Percentiles rank a stretch among this genome's conserved stretches.
These are phyloP conservation scores for Camptogramma bilineatum DNA, from an alignment of 2,888 invertebrate genomes.

Conservation along the genomic window DNA sequence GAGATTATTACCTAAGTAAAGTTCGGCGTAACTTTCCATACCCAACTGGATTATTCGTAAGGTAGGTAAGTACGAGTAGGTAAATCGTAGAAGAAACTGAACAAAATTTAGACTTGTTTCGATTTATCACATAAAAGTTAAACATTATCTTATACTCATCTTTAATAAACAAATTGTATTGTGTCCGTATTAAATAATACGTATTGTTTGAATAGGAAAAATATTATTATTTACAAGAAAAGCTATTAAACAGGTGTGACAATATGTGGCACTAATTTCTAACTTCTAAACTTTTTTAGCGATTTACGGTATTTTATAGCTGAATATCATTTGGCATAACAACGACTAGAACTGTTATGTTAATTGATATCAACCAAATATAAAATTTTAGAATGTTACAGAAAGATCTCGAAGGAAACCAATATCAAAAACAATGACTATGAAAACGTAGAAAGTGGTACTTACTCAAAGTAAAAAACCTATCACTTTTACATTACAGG, in stretches of 20 bases:
- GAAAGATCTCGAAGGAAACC: background rate
- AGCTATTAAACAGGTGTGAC: too few relatives aligned
- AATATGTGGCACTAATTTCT: background rate
- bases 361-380: background rate
- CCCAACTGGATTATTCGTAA: slow-evolving; percentile 18
- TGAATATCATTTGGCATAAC: background rate
- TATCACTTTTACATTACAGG: slow-evolving; percentile 20
- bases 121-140: too few relatives aligned
- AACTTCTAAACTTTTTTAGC: background rate
- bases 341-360: background rate
- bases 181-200: too few relatives aligned
- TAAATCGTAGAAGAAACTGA: background rate
- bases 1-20: slow-evolving; percentile 19
- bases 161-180: too few relatives aligned
- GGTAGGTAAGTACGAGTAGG: background rate
- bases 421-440: background rate
- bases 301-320: background rate
- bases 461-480: slow-evolving; percentile 2
- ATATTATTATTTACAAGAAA: too few relatives aligned
- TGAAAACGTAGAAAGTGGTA: slow-evolving; percentile 13
- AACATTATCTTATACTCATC: too few relatives aligned
- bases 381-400: too few relatives aligned
- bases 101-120: too few relatives aligned
- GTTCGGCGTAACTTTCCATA: slow-evolving; percentile 5
- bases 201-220: too few relatives aligned